Base-by-base conservation (phyloP, 2,888 invertebrate genomes). In the Trimorus sp. region DNA sequence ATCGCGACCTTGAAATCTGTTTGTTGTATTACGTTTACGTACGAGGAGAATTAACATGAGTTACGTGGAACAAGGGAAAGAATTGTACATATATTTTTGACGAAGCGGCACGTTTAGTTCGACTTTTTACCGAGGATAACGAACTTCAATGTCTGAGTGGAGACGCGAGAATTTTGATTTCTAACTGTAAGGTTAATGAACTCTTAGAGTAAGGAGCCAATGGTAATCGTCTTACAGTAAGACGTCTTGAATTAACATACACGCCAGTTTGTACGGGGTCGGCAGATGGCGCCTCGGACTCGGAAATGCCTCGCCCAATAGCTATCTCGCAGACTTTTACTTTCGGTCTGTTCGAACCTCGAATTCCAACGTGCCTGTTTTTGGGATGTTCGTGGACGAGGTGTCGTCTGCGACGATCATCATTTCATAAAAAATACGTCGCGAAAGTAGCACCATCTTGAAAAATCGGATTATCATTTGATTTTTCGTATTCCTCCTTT, bases 21-120 rank as follows among this genome's bases (percentile, higher is more conserved):
- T 42, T 74, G 51, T 59, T 74, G 36, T 42, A 36, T 74, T 74
- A 36, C 9, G 74, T 74, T 74, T 60, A 4, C 53, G 26, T 45
- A 58, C 9, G 49, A 65, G n/a, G 40, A 59, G 26, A 38, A 73
- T 58, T 73, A 58, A 63, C 12, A 56, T 12, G 63, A 56, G 37
- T 63, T 62, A 62, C 15, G 40, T 26, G 26, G 26, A 26, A 26
- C 26, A 26, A 26, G 11, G 16, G 45, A 59, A 59, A 42, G 63
- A 56, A 63, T 40, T 58, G 63, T 66, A 74, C 59, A 74, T 74
- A 74, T 74, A 56, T 74, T 66, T 74, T 66, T 14, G 48, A 59
- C 15, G 56, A 48, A 15, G n/a, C 60, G 36, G 14, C 51, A 42
- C 40, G 59, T 70, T 70, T 63, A 37, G 16, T 54, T 71, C 16